Base-by-base conservation (phyloP, 2,797 vertebrate species). In the Halcyon badia region DNA sequence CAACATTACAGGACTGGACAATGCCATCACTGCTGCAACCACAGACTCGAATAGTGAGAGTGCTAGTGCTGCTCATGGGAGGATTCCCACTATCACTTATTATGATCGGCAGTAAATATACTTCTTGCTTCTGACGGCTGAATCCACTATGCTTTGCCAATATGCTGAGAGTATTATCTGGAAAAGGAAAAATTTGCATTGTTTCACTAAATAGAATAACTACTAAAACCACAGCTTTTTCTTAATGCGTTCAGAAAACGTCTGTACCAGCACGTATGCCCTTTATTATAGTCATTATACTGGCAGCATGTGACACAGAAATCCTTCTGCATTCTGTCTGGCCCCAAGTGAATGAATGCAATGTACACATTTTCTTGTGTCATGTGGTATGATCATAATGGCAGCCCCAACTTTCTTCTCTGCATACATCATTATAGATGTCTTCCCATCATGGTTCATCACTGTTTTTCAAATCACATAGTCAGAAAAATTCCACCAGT, bases 31-130 rank as follows among this genome's bases (percentile, higher is more conserved):
- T 99, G 97, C 99, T 99, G 97, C 99, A 99, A 51, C 99, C 99
- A 24, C 99, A 99, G 54, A 99, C 99, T 6, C 99, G 98, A 94
- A 99, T 99, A 83, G 99, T 99, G 89, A 99, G 97, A 14, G 99
- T 99, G 97, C 99, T 99, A 89, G 99, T 99, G 98, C 99, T 99
- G 98, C 99, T 99, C 98, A 99, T 98, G 6, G 99, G 99, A 9
- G 99, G 99, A 57, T 98, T 99, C 69, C 99, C 99, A 22, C 99
- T 99, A 70, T 99, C 99, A 1, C 99, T 99, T 98, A 99, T 99
- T 9, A 99, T 79, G 91, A 99, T 99, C 41, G 99, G 99, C 94
- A 99, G 98, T 84, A 99, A 99, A 94, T 99, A 99, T 30, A 99
- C 98, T 97, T 99, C 99, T 97, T 99, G 99, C 96, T 99, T 99